Percentiles rank a stretch among this genome's conserved stretches.
Evolutionary conservation across 2,888 invertebrate species (phyloP).

Genomic region (Thera britannica): DNA sequence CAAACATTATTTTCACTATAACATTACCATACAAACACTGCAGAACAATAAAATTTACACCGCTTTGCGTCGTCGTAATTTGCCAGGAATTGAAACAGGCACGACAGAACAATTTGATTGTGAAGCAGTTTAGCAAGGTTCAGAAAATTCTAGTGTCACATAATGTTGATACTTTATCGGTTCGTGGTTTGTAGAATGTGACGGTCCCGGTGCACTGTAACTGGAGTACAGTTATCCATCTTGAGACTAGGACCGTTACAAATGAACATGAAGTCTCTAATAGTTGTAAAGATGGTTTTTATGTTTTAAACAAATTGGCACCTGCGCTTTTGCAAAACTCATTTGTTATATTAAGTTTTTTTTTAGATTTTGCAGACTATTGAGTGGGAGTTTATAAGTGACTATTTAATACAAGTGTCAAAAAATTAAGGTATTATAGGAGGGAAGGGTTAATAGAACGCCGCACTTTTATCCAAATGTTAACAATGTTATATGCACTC

Average conservation of each 20-base stretch:
- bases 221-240: slow-evolving; percentile 32
- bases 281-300: background rate
- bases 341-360: background rate
- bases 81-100: slow-evolving; percentile 43
- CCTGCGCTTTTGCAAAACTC: background rate
- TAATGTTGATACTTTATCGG: slow-evolving; percentile 69
- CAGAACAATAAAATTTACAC: slow-evolving; percentile 39
- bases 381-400: background rate
- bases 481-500: too few species aligned
- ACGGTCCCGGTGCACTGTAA: slow-evolving; percentile 13
- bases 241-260: background rate
- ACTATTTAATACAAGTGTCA: too few species aligned
- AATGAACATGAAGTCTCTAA: background rate
- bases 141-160: slow-evolving; percentile 62
- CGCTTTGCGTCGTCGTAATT: slow-evolving; percentile 40
- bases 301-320: background rate
- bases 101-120: slow-evolving; percentile 52
- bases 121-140: slow-evolving; percentile 54
- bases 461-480: too few species aligned
- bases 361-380: background rate
- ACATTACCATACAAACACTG: slow-evolving; percentile 43
- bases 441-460: too few species aligned
- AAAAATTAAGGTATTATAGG: too few species aligned
- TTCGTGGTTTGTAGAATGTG: slow-evolving; percentile 47
- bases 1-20: slow-evolving; percentile 34